A percentile compares a stretch with the other conserved stretches of the same genome.
These are phyloP conservation scores for Martes martes DNA, from an alignment of 2,113 vertebrate species.

Conservation along the genomic window DNA sequence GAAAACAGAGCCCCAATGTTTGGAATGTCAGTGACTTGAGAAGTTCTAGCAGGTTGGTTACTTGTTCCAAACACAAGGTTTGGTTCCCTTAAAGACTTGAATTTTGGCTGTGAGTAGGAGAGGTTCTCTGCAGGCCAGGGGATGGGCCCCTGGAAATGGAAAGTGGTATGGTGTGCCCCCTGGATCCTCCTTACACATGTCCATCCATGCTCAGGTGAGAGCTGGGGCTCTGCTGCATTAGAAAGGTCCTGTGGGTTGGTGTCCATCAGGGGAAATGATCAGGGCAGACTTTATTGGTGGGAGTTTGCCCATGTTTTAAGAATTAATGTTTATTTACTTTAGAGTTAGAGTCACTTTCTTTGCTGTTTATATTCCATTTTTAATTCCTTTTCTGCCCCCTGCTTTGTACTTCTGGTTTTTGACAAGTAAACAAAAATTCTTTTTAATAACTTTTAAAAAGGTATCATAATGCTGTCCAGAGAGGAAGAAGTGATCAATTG, in stretches of 20 bases:
- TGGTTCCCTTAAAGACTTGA: background rate
- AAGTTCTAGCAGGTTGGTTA: background rate
- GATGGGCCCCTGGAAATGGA: background rate
- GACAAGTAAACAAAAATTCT: constrained; percentile 32
- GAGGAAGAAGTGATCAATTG: constrained; percentile 17
- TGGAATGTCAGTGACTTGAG: background rate
- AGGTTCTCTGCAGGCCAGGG: background rate
- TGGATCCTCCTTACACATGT: background rate
- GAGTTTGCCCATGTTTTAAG: constrained; percentile 23
- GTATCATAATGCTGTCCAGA: background rate
- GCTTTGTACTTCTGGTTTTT: constrained; percentile 42
- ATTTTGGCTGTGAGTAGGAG: background rate
- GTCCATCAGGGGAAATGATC: constrained; percentile 68
- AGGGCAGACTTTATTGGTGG: constrained; percentile 49
- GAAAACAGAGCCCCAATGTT: background rate
- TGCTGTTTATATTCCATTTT: constrained; percentile 43
- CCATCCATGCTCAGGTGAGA: constrained; percentile 61
- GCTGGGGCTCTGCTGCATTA: constrained; percentile 62
- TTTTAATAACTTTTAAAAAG: constrained; percentile 37
- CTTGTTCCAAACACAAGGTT: background rate
- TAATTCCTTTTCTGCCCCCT: background rate
- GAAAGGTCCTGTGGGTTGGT: constrained; percentile 66
- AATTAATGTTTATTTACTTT: constrained; percentile 33
- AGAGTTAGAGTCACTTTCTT: constrained; percentile 21
- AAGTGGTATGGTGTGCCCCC: background rate